Conservation (phyloP, 2,888 invertebrate species). For the Mesoligia furuncula region DNA sequence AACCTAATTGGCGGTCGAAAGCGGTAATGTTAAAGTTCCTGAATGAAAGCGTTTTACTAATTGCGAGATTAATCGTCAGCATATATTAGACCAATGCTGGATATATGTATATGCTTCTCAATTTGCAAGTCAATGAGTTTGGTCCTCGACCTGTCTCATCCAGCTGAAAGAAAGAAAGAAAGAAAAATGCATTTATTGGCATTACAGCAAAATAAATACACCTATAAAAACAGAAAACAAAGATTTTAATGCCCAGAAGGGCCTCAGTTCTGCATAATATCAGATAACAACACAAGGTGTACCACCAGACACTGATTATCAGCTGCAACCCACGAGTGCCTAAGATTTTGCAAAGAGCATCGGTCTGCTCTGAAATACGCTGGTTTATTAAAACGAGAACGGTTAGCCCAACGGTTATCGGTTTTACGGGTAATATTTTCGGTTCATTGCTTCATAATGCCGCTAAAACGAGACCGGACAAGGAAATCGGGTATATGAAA, state of each 20-base stretch:
- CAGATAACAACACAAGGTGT: too few relatives aligned
- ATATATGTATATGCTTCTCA: background rate
- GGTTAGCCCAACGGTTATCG: background rate
- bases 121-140: background rate
- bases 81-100: background rate
- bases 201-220: too few relatives aligned
- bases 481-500: background rate
- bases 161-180: too few relatives aligned
- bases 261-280: too few relatives aligned
- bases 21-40: background rate
- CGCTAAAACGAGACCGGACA: background rate
- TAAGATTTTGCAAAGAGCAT: background rate
- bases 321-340: too few relatives aligned
- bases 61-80: background rate
- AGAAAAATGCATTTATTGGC: too few relatives aligned
- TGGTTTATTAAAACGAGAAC: background rate
- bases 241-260: too few relatives aligned
- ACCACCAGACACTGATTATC: too few relatives aligned
- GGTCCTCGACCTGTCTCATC: background rate
- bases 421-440: background rate
- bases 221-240: too few relatives aligned
- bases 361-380: background rate
- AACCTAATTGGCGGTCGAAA: background rate
- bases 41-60: background rate
- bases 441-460: background rate